A percentile compares a stretch with the other conserved stretches of the same genome.
These are phyloP conservation scores for Leptopilina syphax DNA, from an alignment of 2,888 invertebrate species.

Conservation along the genomic window DNA sequence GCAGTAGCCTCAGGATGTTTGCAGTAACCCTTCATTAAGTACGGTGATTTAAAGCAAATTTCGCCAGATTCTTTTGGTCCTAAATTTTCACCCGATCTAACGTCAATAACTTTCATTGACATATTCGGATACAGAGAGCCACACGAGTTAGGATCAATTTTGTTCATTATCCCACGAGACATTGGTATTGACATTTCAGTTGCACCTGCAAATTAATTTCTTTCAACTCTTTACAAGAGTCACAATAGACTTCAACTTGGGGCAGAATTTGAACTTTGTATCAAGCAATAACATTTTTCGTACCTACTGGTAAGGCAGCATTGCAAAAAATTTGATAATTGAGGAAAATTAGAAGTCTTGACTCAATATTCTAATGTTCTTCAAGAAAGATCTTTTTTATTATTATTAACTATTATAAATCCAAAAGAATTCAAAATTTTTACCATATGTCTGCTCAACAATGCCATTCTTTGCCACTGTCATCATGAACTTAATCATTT, in stretches of 20 bases:
- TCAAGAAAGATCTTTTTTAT: too few species aligned
- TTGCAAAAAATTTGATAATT: too few species aligned
- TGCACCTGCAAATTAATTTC: conserved; percentile 45
- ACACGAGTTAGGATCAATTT: conserved; percentile 44
- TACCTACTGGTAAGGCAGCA: too few species aligned
- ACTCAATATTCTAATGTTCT: too few species aligned
- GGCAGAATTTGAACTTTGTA: too few species aligned
- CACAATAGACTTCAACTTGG: too few species aligned
- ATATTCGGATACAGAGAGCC: conserved; percentile 48
- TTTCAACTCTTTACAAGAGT: too few species aligned
- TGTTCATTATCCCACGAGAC: conserved; percentile 1
- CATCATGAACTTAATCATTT: background rate
- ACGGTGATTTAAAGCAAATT: conserved; percentile 49
- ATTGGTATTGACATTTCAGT: conserved; percentile 48
- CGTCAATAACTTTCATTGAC: conserved; percentile 53
- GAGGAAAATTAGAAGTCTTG: too few species aligned
- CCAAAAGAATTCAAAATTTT: too few species aligned
- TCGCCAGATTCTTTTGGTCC: conserved; percentile 53
- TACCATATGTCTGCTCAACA: conserved; percentile 7
- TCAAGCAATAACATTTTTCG: too few species aligned
- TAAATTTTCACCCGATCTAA: conserved; percentile 38
- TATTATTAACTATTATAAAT: too few species aligned
- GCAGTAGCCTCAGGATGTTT: conserved; percentile 52
- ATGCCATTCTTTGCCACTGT: background rate
- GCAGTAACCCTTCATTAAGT: conserved; percentile 55